Base-by-base conservation (phyloP, 2,888 invertebrate genomes). In the Acanthosoma haemorrhoidale region DNA sequence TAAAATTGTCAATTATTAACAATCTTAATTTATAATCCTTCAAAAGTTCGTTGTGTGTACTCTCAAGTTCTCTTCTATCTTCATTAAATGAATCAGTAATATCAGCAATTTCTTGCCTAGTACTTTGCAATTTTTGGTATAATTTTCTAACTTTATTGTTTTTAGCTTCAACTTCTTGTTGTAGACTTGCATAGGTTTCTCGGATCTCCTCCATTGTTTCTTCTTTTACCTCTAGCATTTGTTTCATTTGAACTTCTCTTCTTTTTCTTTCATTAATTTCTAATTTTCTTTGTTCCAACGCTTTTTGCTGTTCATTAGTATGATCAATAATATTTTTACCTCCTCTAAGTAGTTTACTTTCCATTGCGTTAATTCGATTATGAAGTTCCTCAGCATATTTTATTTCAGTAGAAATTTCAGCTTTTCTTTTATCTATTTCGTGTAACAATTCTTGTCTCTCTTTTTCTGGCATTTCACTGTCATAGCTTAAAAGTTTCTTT, bases 151-250 rank as follows among this genome's bases (percentile, higher is more conserved):
- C 81, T 80, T 96, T 94, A 77, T 91, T 92, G 25, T 96, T 92
- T 81, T 98, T 99, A 70, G 94, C 88, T 78, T 99, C 98, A 2
- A 98, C 96, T 81, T 98, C 97, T 79, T 96, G 96, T 78, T 96
- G 95, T 70, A 99, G 82, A 64, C 90, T 92, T 8, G 92, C 87
- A 78, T 93, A 97, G 0, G 95, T 96, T 78, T 91, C 93, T 70
- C 91, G 89, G 69, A 98, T 88, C 77, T 93, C 96, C 61, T 91
- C 84, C 13, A 95, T 92, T 15, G 91, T 92, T 79, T 97, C 93
- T 79, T 99, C 97, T 79, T 97, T 93, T 76, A 92, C 83, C 78
- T 98, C 96, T 67, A 99, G 84, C 78, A 90, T 88, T 80, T 96
- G 95, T 78, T 93, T 90, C 87, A 98, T 96, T 82, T 97, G 96